phyloP scores from a whole-genome alignment of 2,797 vertebrate species.

The Phalanger gymnotis region DNA sequence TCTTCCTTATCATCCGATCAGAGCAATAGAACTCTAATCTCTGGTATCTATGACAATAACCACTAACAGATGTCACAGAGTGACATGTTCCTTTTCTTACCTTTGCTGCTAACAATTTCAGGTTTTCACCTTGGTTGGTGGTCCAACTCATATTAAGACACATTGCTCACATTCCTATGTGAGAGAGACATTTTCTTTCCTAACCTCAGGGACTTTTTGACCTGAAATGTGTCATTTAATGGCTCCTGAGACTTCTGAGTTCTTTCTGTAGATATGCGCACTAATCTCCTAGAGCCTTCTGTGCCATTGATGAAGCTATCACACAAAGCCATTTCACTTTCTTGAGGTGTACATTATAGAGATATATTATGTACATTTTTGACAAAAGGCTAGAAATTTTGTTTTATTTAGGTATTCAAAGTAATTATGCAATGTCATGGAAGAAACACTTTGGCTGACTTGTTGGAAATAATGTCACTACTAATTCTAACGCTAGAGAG shows the following conservation, averaged over 20 bases:
- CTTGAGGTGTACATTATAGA: constrained; percentile 41
- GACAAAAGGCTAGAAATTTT: constrained; percentile 61
- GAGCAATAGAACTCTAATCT: neutral
- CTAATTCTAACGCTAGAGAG: constrained; percentile 41
- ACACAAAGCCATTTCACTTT: constrained; percentile 59
- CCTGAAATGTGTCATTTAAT: constrained; percentile 11
- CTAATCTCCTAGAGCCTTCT: constrained; percentile 36
- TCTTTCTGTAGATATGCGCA: constrained; percentile 41
- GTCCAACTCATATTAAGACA: neutral
- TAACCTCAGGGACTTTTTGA: neutral
- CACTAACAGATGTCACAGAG: neutral
- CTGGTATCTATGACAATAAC: neutral
- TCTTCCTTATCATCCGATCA: neutral
- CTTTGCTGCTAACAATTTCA: neutral
- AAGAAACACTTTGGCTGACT: constrained; percentile 39
- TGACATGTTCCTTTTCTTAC: neutral
- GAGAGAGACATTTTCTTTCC: neutral
- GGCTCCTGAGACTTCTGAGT: neutral
- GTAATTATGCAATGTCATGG: constrained; percentile 59
- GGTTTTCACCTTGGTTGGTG: neutral
- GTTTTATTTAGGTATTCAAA: constrained; percentile 36
- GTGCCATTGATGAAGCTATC: neutral
- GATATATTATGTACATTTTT: constrained; percentile 59
- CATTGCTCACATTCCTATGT: neutral
- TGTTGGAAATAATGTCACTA: constrained; percentile 47